These are phyloP conservation scores for Aphaenogaster rudis DNA, from an alignment of 1,140 invertebrate genomes.

Conservation along the genomic window DNA sequence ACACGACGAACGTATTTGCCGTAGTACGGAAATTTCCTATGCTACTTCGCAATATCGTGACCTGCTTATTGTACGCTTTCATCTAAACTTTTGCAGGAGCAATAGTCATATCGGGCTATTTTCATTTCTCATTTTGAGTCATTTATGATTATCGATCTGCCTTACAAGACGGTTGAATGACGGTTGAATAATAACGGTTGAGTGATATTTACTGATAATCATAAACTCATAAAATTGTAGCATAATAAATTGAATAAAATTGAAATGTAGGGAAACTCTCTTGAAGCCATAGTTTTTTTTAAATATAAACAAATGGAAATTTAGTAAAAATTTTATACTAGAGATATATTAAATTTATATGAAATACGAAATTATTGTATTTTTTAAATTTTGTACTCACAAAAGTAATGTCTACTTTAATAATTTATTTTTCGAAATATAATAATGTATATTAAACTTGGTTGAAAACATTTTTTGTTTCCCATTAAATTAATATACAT, in stretches of 20 bases:
- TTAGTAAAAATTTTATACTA: not conserved
- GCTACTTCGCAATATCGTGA: constrained; percentile 24
- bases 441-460: not conserved
- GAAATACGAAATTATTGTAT: not conserved
- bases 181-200: not conserved
- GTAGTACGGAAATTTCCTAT: not conserved
- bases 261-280: not conserved
- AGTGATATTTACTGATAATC: not conserved
- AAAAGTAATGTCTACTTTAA: not conserved
- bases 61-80: constrained; percentile 24
- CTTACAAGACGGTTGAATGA: not conserved
- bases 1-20: not conserved
- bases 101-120: not conserved
- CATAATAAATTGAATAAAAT: not conserved
- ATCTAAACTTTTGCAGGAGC: not conserved
- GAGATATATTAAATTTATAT: not conserved
- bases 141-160: constrained; percentile 20
- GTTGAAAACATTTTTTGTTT: not conserved
- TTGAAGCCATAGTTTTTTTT: not conserved
- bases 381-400: not conserved
- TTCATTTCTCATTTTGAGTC: not conserved
- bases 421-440: not conserved
- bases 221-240: not conserved
- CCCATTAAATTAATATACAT: not conserved
- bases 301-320: not conserved